These are phyloP conservation scores for Semnopithecus entellus DNA, from an alignment of 2,113 vertebrate genomes.

Conservation along the genomic window DNA sequence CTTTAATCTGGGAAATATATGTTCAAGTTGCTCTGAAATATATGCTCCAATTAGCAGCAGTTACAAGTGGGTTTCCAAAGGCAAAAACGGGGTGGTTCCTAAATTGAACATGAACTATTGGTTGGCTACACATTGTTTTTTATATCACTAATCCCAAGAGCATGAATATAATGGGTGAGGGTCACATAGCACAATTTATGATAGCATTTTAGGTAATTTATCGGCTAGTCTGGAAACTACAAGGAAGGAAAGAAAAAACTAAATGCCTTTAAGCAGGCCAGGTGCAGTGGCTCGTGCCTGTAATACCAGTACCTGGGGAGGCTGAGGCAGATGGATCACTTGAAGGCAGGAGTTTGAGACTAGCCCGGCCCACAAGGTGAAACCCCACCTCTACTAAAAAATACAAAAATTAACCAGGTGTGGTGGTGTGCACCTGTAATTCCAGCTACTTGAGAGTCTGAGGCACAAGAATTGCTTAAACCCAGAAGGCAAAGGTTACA, in stretches of 20 bases:
- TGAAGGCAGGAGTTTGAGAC: too few relatives aligned
- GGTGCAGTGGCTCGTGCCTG: too few relatives aligned
- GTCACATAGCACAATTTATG: not conserved
- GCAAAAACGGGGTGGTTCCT: not conserved
- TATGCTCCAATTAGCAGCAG: not conserved
- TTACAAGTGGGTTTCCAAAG: not conserved
- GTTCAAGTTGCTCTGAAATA: not conserved
- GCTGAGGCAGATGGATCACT: too few relatives aligned
- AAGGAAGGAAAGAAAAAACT: not conserved
- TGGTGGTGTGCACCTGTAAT: too few relatives aligned
- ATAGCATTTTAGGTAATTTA: not conserved
- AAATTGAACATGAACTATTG: not conserved
- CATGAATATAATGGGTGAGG: not conserved
- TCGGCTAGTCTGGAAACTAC: not conserved
- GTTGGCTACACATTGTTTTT: not conserved
- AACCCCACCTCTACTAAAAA: too few relatives aligned
- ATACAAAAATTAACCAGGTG: too few relatives aligned
- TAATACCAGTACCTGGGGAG: too few relatives aligned
- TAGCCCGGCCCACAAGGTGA: too few relatives aligned
- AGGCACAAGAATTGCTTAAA: too few relatives aligned
- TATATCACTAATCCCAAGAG: not conserved
- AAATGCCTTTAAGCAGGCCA: not conserved
- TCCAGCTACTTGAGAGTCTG: too few relatives aligned
- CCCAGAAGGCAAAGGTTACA: too few relatives aligned
- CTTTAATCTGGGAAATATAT: not conserved